These are phyloP conservation scores for Cephalopterus ornatus DNA, from an alignment of 2,113 vertebrate species.

Conservation along the genomic window DNA sequence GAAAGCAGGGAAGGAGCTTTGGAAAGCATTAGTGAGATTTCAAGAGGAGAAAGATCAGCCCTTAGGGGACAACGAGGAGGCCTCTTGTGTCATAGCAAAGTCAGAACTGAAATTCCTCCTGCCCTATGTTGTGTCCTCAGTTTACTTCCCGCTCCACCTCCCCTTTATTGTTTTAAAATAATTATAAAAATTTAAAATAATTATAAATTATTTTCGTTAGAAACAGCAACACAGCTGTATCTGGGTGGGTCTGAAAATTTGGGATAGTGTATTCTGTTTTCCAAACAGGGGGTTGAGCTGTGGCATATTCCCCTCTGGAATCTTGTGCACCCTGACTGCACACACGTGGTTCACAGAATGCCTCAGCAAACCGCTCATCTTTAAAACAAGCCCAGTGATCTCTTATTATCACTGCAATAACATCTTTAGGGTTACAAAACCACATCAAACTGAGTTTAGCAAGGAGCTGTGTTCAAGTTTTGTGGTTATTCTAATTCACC, in stretches of 20 bases:
- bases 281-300: background rate
- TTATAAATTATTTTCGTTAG: background rate
- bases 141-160: background rate
- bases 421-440: background rate
- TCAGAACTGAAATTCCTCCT: background rate
- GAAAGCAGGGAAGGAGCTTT: background rate
- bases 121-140: background rate
- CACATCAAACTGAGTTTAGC: background rate
- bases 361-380: background rate
- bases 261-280: fast-evolving
- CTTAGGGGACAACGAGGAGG: background rate
- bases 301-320: background rate
- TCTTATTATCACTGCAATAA: background rate
- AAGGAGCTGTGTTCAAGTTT: background rate
- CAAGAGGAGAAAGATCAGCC: background rate
- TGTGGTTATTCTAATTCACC: background rate
- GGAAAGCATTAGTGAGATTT: background rate
- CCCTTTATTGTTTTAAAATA: background rate
- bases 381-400: background rate
- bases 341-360: background rate
- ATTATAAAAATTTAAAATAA: background rate
- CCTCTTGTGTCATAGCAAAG: background rate
- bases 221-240: background rate
- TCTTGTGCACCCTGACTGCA: background rate
- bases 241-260: background rate